Evolutionary conservation across 2,888 invertebrate species (phyloP).

Genomic region (Imbricaverruca yamaguchii): DNA sequence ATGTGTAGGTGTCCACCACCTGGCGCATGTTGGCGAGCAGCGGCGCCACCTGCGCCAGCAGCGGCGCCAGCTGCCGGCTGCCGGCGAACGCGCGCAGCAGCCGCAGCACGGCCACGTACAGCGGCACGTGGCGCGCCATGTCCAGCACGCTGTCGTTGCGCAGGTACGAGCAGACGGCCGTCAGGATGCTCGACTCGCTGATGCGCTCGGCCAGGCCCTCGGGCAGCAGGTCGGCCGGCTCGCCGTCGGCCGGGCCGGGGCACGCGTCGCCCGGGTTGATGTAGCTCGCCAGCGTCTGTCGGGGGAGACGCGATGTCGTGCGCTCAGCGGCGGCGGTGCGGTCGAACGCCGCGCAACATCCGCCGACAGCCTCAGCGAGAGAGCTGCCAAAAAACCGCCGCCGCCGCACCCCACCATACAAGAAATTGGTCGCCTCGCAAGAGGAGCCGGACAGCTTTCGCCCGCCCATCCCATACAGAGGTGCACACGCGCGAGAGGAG

Average conservation of each 20-base stretch:
- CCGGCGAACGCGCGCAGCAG: constrained; percentile 67
- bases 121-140: constrained; percentile 92
- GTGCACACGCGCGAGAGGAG: too few relatives aligned
- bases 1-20: constrained; percentile 15
- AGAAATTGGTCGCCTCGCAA: too few relatives aligned
- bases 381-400: too few relatives aligned
- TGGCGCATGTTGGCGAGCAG: constrained; percentile 26
- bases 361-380: too few relatives aligned
- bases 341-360: not conserved
- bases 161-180: constrained; percentile 80
- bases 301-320: not conserved
- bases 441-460: too few relatives aligned
- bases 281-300: constrained; percentile 24
- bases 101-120: constrained; percentile 77
- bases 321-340: not conserved
- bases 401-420: too few relatives aligned
- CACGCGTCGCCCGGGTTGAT: constrained; percentile 22
- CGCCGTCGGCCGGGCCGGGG: constrained; percentile 17
- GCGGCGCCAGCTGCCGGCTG: constrained; percentile 53
- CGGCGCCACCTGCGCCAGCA: constrained; percentile 43
- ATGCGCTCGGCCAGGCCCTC: constrained; percentile 65
- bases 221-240: constrained; percentile 49
- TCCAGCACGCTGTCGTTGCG: constrained; percentile 93
- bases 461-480: too few relatives aligned
- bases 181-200: constrained; percentile 72